Base-by-base conservation (phyloP, 2,888 invertebrate species). In the Macrosiphum euphorbiae region DNA sequence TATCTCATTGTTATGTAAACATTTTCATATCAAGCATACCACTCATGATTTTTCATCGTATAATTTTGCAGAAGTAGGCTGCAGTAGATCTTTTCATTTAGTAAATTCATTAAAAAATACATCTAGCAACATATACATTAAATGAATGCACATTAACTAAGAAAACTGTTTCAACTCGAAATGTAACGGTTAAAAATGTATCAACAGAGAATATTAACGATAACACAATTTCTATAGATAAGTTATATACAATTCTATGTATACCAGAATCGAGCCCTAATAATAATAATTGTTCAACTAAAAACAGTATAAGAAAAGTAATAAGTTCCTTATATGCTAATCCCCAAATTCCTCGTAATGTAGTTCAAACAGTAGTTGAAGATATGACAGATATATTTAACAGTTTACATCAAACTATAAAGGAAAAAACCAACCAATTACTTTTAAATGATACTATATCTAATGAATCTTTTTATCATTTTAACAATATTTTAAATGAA, bases 341-440 rank as follows among this genome's bases (percentile, higher is more conserved):
- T 84, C 41, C 84, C 24, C 84, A 84, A 41, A 84, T 84, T 20
- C 85, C 85, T 16, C 84, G 85, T 85, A 85, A 85, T 85, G 85
- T 85, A 24, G 44, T 85, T 44, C 85, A 85, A 85, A 85, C 85
- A 85, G 20, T 85, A 44, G 47, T 26, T 85, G 44, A 85, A 85
- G 44, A 44, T 44, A n/a, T 44, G 47, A 44, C 44, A 28, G 28
- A 61, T 61, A 28, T 61, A 26, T 47, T 47, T 47, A 4, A 47
- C 47, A 47, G 47, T 47, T 47, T 47, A 47, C 47, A 47, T 47
- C 47, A 47, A 47, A 47, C 47, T 47, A 61, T 61, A 61, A 61
- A 61, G 8, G 61, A 61, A 28, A 61, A 61, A 61, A 20, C 28
- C 26, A 24, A 28, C 8, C 61, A 61, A 61, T 28, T 61, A 61